Evolutionary conservation across 2,113 vertebrate genomes (phyloP).

Genomic region (Mormyrus lacerda): DNA sequence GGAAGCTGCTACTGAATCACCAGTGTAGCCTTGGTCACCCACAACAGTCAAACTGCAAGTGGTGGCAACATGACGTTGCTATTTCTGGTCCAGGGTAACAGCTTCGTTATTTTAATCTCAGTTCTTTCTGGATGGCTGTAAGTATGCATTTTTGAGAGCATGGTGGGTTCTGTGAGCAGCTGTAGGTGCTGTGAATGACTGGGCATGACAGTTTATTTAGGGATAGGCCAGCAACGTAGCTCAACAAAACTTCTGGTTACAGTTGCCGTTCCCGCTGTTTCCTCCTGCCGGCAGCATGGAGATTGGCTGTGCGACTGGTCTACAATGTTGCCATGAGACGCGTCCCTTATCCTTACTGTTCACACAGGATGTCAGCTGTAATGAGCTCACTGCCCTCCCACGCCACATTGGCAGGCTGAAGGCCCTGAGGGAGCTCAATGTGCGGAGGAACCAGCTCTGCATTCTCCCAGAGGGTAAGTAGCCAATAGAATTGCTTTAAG

Average conservation of each 20-base stretch:
- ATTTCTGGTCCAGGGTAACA: background rate
- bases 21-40: background rate
- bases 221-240: background rate
- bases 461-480: slow-evolving; percentile 84
- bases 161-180: background rate
- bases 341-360: slow-evolving; percentile 21
- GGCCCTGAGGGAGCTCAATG: slow-evolving; percentile 79
- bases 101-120: background rate
- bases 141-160: background rate
- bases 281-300: background rate
- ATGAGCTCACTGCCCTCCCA: slow-evolving; percentile 84
- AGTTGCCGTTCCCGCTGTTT: background rate
- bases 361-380: slow-evolving; percentile 88
- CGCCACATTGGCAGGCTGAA: slow-evolving; percentile 81
- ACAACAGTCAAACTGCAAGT: background rate
- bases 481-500: background rate
- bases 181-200: background rate
- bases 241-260: background rate
- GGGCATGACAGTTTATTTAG: background rate
- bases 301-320: background rate
- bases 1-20: background rate
- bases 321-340: background rate
- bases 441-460: slow-evolving; percentile 84
- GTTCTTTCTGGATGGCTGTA: background rate
- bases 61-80: background rate